Evolutionary conservation across 92 coral and sea anemone genomes (phyloP), one percentile per base, ranked within the genome.

Genomic region (Siderastrea radians): DNA sequence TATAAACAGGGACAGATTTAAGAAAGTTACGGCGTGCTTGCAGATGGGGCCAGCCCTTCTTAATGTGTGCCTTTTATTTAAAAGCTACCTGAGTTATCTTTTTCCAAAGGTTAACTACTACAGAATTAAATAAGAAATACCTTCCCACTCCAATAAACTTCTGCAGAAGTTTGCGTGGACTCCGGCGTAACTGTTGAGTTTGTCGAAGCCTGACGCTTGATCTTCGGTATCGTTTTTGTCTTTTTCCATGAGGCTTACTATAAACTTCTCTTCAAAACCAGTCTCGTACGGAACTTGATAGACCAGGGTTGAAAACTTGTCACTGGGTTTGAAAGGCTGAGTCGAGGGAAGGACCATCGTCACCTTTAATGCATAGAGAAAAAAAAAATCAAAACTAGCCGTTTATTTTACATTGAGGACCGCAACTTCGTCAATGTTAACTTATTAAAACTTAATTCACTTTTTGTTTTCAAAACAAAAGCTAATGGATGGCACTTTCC

Each of bases 231-330:
- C 51, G 54, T 78, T 78, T 8, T 50, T 47, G 72, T 49, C 71
- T 49, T 62, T 61, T 61, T 13, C 3, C 59, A 62, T 62, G 7
- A 47, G 62, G 1, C 53, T 64, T 61, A 3, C 72, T n/a, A 78
- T 47, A 7, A 45, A 47, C 57, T 59, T 63, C 10, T 78, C 83
- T 64, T 46, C 72, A 46, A 62, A 78, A 6, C 72, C 83, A 7
- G 83, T 54, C 83, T 78, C 58, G 59, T 78, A 78, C 1, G 83
- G 58, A 78, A 78, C 83, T 49, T 78, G 55, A 50, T 78, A 78
- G 57, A n/a, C 54, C 43, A 46, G 45, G 55, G 49, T 78, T 62
- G 83, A 8, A 49, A 44, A 47, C 58, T 15, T 61, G 38, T 78
- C 72, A 49, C 83, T 62, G 2, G 83, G 58, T 9, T 78, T 61